Base-by-base conservation (phyloP, 2,797 vertebrate species). In the Tangara arthus region DNA sequence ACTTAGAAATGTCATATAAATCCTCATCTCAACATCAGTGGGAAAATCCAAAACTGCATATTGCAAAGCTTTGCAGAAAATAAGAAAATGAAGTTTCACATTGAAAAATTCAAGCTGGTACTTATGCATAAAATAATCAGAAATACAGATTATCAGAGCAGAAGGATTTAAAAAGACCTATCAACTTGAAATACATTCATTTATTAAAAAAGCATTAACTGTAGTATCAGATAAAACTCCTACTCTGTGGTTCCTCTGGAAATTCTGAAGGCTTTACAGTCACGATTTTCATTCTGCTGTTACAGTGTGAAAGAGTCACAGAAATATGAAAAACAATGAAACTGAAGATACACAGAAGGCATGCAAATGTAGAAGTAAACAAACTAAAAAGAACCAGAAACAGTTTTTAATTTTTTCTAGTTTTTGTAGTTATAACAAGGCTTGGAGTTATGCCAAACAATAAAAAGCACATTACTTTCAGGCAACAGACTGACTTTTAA, bases 1-100 rank as follows among this genome's bases (percentile, higher is more conserved):
- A 90, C 66, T 88, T 47, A 65, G n/a, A 95, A 95, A 95, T 93
- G 71, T 84, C 60, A 28, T 57, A 64, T 80, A 92, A 94, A 88
- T 83, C 73, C 65, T 88, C 70, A 83, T 86, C 77, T 93, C 63
- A 59, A 8, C 55, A 90, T 88, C 80, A 82, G 32, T 66, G 27
- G 37, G 44, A 87, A 95, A 95, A 87, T 87, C 4, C 7, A 73
- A 73, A 94, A 78, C 41, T 28, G 8, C 18, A 42, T 53, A 24
- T 80, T 70, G n/a, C 55, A 79, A 82, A 77, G 60, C 59, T 90
- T 82, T 86, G 63, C 55, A 84, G 59, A 82, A 96, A 95, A 84
- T 79, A 83, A 66, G 61, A 69, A 91, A 94, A 92, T 42, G 24
- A 72, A 5, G 27, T 64, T 93, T 93, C 32, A 4, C 83, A 95